phyloP scores from a whole-genome alignment of 2,797 vertebrate species.

The Xenopus petersii region DNA sequence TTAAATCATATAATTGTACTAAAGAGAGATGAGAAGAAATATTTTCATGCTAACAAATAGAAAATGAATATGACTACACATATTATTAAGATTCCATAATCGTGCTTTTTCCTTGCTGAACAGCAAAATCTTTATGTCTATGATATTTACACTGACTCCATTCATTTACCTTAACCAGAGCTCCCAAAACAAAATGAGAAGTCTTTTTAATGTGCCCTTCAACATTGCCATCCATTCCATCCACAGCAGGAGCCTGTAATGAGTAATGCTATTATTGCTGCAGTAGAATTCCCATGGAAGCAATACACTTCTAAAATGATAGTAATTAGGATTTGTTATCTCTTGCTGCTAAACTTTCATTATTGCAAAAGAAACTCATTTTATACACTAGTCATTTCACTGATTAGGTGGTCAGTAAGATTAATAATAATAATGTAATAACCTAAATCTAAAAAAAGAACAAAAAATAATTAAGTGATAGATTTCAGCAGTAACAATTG shows the following conservation, averaged over 20 bases:
- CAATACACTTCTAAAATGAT: constrained; percentile 10
- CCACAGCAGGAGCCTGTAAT: constrained; percentile 7
- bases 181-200: constrained; percentile 10
- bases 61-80: no score
- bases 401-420: constrained; percentile 2
- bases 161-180: constrained; percentile 7
- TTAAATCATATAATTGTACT: no score
- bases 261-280: constrained; percentile 9
- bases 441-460: not conserved
- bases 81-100: no score
- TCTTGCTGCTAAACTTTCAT: constrained; percentile 12
- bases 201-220: constrained; percentile 14
- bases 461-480: not conserved
- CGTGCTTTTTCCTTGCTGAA: not conserved
- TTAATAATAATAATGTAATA: constrained; percentile 21
- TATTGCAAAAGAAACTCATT: constrained; percentile 2
- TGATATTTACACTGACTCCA: not conserved
- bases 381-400: constrained; percentile 6
- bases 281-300: constrained; percentile 12
- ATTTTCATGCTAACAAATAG: no score
- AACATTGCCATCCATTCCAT: constrained; percentile 6
- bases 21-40: no score
- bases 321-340: constrained; percentile 22
- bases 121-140: not conserved
- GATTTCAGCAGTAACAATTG: no score